Conservation (phyloP, 2,888 invertebrate genomes). For the Rhingia campestris region DNA sequence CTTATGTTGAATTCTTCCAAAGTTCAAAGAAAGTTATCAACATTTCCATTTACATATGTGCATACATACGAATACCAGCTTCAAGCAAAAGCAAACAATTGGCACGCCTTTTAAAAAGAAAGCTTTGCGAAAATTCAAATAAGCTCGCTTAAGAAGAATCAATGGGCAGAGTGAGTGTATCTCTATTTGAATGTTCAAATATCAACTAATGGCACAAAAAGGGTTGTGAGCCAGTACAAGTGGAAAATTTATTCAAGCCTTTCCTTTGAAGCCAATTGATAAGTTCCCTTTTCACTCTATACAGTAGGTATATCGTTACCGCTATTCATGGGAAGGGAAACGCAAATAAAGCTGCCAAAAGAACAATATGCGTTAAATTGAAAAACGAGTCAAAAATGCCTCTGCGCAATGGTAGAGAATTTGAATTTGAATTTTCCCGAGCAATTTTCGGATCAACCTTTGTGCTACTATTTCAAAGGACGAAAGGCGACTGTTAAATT, state of each 20-base stretch:
- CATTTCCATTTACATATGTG: not conserved
- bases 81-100: constrained; percentile 44
- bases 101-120: constrained; percentile 61
- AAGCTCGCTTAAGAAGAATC: constrained; percentile 49
- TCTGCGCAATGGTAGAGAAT: constrained; percentile 54
- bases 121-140: constrained; percentile 69
- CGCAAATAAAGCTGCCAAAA: constrained; percentile 69
- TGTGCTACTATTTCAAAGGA: constrained; percentile 73
- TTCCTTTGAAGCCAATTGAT: constrained; percentile 73
- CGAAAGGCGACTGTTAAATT: constrained; percentile 64
- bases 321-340: constrained; percentile 59
- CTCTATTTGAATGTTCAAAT: constrained; percentile 63
- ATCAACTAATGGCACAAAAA: constrained; percentile 66
- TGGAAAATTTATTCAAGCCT: constrained; percentile 75
- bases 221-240: constrained; percentile 70
- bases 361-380: constrained; percentile 73
- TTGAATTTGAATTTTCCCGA: constrained; percentile 68
- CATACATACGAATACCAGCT: not conserved
- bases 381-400: constrained; percentile 62
- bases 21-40: not conserved
- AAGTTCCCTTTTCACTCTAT: constrained; percentile 22
- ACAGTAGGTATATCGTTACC: constrained; percentile 21
- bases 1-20: too few relatives aligned
- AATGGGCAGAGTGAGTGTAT: constrained; percentile 24
- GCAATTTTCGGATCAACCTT: constrained; percentile 73